These are phyloP conservation scores for Camptogramma bilineatum DNA, from an alignment of 2,888 invertebrate species.

Conservation along the genomic window DNA sequence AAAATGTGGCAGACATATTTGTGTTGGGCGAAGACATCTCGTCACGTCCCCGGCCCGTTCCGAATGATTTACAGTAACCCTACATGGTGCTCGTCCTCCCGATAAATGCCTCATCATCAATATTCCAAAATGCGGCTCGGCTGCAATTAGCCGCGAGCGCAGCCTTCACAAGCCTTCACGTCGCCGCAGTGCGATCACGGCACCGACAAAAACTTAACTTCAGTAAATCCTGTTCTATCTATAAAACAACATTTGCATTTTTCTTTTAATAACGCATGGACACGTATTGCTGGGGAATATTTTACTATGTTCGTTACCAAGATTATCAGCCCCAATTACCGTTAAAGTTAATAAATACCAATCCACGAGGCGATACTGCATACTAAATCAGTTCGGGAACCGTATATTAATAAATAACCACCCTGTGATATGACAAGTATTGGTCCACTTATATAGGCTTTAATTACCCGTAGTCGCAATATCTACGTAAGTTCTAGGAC, in stretches of 20 bases:
- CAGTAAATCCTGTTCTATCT: conserved; percentile 77
- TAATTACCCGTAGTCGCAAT: conserved; percentile 69
- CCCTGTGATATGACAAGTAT: conserved; percentile 69
- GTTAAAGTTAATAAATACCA: conserved; percentile 67
- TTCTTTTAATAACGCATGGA: conserved; percentile 51
- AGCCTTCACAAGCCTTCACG: conserved; percentile 82
- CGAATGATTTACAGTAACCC: conserved; percentile 82
- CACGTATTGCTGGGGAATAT: conserved; percentile 38
- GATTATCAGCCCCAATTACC: conserved; percentile 57
- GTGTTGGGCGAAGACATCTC: conserved; percentile 79
- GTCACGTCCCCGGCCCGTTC: conserved; percentile 78
- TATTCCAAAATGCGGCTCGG: conserved; percentile 84
- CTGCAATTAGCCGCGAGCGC: conserved; percentile 80
- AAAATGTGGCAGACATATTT: conserved; percentile 78
- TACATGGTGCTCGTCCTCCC: conserved; percentile 82
- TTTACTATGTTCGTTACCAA: conserved; percentile 42
- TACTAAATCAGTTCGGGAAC: conserved; percentile 73
- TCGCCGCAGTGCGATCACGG: conserved; percentile 61
- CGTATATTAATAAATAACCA: conserved; percentile 68
- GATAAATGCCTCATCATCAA: conserved; percentile 85
- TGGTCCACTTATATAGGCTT: conserved; percentile 67
- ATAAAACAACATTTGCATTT: conserved; percentile 73
- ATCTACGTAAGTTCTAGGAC: conserved; percentile 50
- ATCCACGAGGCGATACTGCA: conserved; percentile 65
- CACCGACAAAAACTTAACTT: conserved; percentile 71